phyloP scores from a whole-genome alignment of 2,797 vertebrate genomes.

The Sternarchorhynchus goeldii region DNA sequence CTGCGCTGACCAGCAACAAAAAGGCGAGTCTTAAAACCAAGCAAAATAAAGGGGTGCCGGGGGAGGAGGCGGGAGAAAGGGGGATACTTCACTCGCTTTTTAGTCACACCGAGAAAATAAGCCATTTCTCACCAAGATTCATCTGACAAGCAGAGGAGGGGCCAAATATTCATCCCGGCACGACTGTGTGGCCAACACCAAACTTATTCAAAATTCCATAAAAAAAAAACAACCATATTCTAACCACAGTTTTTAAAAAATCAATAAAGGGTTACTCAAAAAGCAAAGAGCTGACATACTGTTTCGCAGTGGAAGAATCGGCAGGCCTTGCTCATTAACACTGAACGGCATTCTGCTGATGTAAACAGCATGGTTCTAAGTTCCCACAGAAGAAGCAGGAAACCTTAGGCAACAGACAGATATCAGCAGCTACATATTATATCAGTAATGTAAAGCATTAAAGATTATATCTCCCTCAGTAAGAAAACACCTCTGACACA shows the following conservation, averaged over 20 bases:
- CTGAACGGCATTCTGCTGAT: neutral
- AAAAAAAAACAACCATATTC: slow-evolving; percentile 2
- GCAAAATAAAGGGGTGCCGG: slow-evolving; percentile 48
- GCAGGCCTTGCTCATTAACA: slow-evolving; percentile 1
- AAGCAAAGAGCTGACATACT: no score
- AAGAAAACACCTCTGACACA: no score
- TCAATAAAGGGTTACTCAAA: neutral
- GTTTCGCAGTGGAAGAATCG: neutral
- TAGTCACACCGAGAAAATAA: slow-evolving; percentile 37
- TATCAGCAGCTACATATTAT: no score
- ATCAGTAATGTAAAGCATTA: no score
- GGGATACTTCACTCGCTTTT: slow-evolving; percentile 36
- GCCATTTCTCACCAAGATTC: slow-evolving; percentile 34
- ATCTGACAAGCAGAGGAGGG: slow-evolving; percentile 9
- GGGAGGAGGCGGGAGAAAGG: slow-evolving; percentile 28
- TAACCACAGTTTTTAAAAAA: neutral
- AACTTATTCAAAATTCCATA: slow-evolving; percentile 9
- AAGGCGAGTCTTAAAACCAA: slow-evolving; percentile 72
- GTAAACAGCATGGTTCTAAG: neutral
- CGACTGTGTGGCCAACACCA: neutral
- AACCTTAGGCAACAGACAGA: no score
- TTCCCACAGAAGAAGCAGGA: no score
- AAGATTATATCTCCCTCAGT: no score
- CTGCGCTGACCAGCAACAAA: slow-evolving; percentile 72
- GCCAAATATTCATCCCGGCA: neutral